A percentile compares a stretch with the other conserved stretches of the same genome.
Evolutionary conservation across 2,113 vertebrate genomes (phyloP).

Genomic region (Prochilodus magdalenae): DNA sequence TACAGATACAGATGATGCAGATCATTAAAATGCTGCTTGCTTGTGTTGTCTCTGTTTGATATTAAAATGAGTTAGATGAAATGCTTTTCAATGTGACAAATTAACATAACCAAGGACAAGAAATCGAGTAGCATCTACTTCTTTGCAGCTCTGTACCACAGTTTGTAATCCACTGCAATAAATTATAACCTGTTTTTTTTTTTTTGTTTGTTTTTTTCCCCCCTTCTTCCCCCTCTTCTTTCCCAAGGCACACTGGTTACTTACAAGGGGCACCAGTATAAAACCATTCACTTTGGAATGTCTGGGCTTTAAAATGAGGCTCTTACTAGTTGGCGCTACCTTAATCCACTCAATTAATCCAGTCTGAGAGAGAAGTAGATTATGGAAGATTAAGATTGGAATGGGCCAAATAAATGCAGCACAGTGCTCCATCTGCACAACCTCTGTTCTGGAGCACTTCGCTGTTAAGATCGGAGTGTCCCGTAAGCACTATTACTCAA

Average conservation of each 20-base stretch:
- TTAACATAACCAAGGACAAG: no score
- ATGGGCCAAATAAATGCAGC: slow-evolving; percentile 17
- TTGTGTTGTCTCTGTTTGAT: no score
- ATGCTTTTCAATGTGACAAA: no score
- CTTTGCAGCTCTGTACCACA: no score
- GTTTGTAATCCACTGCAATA: background rate
- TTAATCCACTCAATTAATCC: slow-evolving; percentile 24
- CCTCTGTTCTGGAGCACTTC: slow-evolving; percentile 1
- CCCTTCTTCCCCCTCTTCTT: no score
- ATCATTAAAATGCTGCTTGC: no score
- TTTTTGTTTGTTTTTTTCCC: no score
- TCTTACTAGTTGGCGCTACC: background rate
- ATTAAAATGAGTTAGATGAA: no score
- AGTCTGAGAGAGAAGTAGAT: slow-evolving; percentile 28
- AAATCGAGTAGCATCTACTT: no score
- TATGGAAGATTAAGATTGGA: slow-evolving; percentile 25
- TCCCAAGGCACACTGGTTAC: background rate
- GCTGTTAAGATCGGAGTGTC: slow-evolving; percentile 49
- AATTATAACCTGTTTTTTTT: background rate
- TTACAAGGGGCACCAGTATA: background rate
- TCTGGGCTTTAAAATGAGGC: slow-evolving; percentile 1
- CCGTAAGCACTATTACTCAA: slow-evolving; percentile 51
- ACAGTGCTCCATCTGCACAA: background rate
- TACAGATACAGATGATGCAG: no score
- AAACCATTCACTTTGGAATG: background rate